phyloP scores from a whole-genome alignment of 2,888 invertebrate genomes.

The Euplagia quadripunctaria region DNA sequence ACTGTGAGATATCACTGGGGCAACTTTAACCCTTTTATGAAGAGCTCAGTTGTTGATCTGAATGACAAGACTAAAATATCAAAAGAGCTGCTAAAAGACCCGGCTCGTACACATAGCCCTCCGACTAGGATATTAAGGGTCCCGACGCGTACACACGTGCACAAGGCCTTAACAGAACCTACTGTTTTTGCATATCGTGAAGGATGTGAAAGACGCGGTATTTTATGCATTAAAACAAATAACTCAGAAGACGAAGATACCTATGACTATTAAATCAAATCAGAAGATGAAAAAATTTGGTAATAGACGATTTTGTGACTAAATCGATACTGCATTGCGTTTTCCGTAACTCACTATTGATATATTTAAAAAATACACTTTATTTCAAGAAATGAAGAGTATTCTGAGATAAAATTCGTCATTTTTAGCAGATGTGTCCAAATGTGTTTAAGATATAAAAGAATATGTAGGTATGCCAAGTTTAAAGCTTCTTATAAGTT shows the following conservation, averaged over 20 bases:
- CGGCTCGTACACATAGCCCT: neutral
- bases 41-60: slow-evolving; percentile 35
- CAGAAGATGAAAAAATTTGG: neutral
- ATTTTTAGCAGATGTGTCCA: neutral
- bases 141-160: slow-evolving; percentile 3
- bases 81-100: slow-evolving; percentile 27
- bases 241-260: neutral
- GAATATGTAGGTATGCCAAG: neutral
- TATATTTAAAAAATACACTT: too few relatives aligned
- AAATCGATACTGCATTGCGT: too few relatives aligned
- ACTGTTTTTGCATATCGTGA: neutral
- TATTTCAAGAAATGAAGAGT: neutral
- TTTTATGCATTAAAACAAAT: neutral
- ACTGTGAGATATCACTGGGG: slow-evolving; percentile 29
- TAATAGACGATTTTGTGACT: neutral
- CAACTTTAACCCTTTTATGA: neutral
- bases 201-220: neutral
- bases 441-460: neutral
- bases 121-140: neutral
- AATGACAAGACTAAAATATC: slow-evolving; percentile 25
- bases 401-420: neutral
- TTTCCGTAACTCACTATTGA: neutral
- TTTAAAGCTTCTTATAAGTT: neutral
- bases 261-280: slow-evolving; percentile 2
- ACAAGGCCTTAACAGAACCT: neutral